These are phyloP conservation scores for Diarsia dahlii DNA, from an alignment of 2,888 invertebrate genomes.

Conservation along the genomic window DNA sequence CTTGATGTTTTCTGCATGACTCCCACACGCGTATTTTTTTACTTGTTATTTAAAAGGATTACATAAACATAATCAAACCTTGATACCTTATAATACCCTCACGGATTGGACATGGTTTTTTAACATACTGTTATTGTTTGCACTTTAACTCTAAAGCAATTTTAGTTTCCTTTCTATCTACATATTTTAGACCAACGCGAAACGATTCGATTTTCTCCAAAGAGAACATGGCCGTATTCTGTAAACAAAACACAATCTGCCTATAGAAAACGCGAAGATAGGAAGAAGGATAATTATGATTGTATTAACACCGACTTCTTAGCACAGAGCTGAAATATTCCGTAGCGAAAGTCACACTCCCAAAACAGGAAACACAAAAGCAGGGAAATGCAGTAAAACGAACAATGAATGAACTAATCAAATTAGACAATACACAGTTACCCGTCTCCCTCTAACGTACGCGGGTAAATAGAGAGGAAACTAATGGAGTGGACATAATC, in stretches of 20 bases:
- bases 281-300: constrained; percentile 16
- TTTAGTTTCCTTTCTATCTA: neutral
- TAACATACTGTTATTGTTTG: too few species aligned
- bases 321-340: constrained; percentile 12
- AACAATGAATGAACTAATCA: constrained; percentile 53
- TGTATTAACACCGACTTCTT: constrained; percentile 19
- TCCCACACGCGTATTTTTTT: neutral
- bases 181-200: neutral
- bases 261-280: neutral
- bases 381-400: constrained; percentile 47
- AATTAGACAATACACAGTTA: constrained; percentile 41
- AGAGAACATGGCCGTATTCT: constrained; percentile 1
- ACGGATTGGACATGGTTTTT: neutral
- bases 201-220: neutral
- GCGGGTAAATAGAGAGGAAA: constrained; percentile 35
- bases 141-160: neutral
- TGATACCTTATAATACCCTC: neutral
- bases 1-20: too few species aligned
- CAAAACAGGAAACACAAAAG: constrained; percentile 36
- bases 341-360: constrained; percentile 15
- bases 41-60: neutral
- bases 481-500: constrained; percentile 59
- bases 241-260: constrained; percentile 8
- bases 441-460: constrained; percentile 28
- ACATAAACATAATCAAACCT: neutral